Evolutionary conservation across 2,113 vertebrate genomes (phyloP).

Genomic region (Lepus timidus): DNA sequence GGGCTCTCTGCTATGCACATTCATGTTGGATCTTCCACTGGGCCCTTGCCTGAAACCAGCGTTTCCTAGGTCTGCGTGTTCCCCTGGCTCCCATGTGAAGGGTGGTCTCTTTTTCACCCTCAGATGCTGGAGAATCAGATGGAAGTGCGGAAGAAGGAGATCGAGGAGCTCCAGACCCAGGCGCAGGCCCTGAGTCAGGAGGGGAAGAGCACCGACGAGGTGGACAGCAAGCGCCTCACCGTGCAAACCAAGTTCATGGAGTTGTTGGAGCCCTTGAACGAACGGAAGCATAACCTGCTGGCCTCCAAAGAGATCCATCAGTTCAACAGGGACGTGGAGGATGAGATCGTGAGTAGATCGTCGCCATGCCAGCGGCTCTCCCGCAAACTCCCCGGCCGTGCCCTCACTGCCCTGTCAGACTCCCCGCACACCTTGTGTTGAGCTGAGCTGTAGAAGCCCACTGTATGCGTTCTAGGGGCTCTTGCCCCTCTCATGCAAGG

Average conservation of each 20-base stretch:
- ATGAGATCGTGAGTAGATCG: conserved; percentile 94
- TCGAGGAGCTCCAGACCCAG: conserved; percentile 96
- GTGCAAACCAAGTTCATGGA: conserved; percentile 95
- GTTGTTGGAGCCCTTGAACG: conserved; percentile 93
- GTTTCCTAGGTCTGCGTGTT: neutral
- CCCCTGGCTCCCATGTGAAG: neutral
- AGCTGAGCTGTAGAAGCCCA: neutral
- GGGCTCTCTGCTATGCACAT: neutral
- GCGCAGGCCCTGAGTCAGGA: conserved; percentile 95
- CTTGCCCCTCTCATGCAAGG: neutral
- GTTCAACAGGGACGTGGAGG: conserved; percentile 97
- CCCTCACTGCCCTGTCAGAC: too few species aligned
- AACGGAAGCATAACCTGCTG: conserved; percentile 93
- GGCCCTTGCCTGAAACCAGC: neutral
- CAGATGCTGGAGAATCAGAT: conserved; percentile 99
- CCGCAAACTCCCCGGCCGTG: accelerated
- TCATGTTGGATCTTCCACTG: neutral
- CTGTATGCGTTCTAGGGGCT: neutral
- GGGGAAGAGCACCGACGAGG: conserved; percentile 95
- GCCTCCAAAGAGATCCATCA: conserved; percentile 97
- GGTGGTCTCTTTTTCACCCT: neutral
- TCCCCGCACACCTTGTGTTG: neutral
- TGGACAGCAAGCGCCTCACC: conserved; percentile 92
- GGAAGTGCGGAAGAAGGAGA: conserved; percentile 97
- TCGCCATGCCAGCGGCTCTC: accelerated